Evolutionary conservation across 1,140 invertebrate genomes (phyloP).

Genomic region (Heliothis subflexa): DNA sequence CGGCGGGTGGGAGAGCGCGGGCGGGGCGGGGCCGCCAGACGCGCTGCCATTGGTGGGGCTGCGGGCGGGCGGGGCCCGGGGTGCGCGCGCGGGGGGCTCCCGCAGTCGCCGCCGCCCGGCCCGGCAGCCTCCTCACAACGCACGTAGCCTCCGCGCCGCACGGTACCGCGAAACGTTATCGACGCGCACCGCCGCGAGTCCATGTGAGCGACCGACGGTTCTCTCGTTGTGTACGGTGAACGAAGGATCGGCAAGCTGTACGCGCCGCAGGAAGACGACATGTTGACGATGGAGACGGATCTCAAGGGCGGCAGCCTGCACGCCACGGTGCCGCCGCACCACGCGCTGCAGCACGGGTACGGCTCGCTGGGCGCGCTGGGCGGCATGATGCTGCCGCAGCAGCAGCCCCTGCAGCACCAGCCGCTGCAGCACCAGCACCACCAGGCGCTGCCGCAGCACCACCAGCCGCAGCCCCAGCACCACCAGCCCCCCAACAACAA

Average conservation of each 20-base stretch:
- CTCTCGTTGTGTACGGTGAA: slow-evolving; percentile 84
- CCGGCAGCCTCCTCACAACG: slow-evolving; percentile 77
- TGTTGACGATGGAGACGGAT: slow-evolving; percentile 96
- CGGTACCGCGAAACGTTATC: slow-evolving; percentile 72
- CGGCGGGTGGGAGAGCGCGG: slow-evolving; percentile 74
- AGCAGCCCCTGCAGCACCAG: slow-evolving; percentile 86
- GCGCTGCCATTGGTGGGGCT: slow-evolving; percentile 59
- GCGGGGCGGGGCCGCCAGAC: slow-evolving; percentile 64
- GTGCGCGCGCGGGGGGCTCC: slow-evolving; percentile 62
- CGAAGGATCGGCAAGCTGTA: slow-evolving; percentile 89
- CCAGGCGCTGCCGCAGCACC: slow-evolving; percentile 81
- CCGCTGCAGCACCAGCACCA: slow-evolving; percentile 87
- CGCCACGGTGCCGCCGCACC: slow-evolving; percentile 93
- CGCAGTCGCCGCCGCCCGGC: slow-evolving; percentile 72
- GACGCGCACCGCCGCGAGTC: slow-evolving; percentile 79
- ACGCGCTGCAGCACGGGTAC: slow-evolving; percentile 90
- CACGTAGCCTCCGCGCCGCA: slow-evolving; percentile 79
- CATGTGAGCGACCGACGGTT: slow-evolving; percentile 82
- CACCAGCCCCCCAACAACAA: slow-evolving; percentile 87
- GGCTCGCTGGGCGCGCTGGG: slow-evolving; percentile 90
- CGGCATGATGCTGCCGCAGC: slow-evolving; percentile 88
- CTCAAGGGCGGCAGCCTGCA: slow-evolving; percentile 94
- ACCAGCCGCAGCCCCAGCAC: slow-evolving; percentile 85
- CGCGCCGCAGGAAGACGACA: slow-evolving; percentile 90
- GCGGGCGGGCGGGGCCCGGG: slow-evolving; percentile 59